A percentile compares a stretch with the other conserved stretches of the same genome.
Conservation (phyloP, 2,797 vertebrate species). For the Poecilia picta region DNA sequence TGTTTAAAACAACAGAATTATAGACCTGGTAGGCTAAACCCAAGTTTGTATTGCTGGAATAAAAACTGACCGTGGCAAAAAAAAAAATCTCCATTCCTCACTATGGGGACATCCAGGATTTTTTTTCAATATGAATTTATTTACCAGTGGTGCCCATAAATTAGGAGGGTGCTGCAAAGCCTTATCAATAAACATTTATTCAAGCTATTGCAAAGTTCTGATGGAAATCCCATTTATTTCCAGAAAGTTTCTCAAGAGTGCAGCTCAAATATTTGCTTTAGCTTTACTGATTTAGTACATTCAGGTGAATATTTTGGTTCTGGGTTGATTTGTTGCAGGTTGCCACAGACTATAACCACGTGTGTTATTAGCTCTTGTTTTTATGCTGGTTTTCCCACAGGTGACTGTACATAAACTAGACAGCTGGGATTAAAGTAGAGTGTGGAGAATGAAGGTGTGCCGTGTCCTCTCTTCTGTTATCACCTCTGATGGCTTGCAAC, state of each 20-base stretch:
- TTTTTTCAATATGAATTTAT: neutral
- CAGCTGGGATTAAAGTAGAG: constrained; percentile 73
- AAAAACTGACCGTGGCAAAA: neutral
- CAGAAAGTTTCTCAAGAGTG: neutral
- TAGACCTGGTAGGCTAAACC: neutral
- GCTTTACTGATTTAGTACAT: neutral
- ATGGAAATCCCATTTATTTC: neutral
- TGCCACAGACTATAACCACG: constrained; percentile 55
- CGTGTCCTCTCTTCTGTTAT: constrained; percentile 41
- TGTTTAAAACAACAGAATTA: neutral
- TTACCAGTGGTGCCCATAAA: neutral
- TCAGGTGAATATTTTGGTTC: constrained; percentile 33
- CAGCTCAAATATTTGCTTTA: neutral
- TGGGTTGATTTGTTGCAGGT: constrained; percentile 63
- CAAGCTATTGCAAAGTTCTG: neutral
- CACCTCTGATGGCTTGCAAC: neutral
- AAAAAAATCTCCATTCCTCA: neutral
- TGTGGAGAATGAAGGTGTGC: constrained; percentile 48
- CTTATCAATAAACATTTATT: constrained; percentile 10
- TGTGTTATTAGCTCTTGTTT: constrained; percentile 72
- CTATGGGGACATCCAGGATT: neutral
- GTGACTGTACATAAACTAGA: constrained; percentile 79
- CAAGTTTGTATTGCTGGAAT: neutral
- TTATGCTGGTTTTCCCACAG: constrained; percentile 70
- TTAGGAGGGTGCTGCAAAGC: neutral